Evolutionary conservation across 2,888 invertebrate genomes (phyloP).

Genomic region (Sarcophaga variegata): DNA sequence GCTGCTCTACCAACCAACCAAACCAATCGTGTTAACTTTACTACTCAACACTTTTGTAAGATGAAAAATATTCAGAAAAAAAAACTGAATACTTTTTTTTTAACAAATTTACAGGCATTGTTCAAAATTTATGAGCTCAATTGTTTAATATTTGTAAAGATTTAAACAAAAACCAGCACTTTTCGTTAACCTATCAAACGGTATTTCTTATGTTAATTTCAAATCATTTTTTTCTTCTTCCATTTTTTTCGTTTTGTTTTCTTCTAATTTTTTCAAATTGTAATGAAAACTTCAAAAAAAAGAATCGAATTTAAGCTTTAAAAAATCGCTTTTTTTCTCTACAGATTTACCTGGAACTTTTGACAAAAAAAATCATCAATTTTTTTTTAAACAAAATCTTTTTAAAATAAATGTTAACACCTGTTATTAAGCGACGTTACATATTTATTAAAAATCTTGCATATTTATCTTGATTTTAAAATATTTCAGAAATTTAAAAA

Average conservation of each 20-base stretch:
- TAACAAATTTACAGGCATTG: slow-evolving; percentile 70
- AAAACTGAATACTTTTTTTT: slow-evolving; percentile 3
- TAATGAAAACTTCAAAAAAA: slow-evolving; percentile 12
- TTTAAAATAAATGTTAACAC: slow-evolving; percentile 4
- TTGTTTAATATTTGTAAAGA: slow-evolving; percentile 50
- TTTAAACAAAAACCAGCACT: slow-evolving; percentile 25
- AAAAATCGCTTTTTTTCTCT: neutral
- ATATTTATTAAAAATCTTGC: neutral
- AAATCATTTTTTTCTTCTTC: neutral
- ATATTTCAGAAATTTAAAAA: too few relatives aligned
- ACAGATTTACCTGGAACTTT: neutral
- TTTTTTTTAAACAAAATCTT: neutral
- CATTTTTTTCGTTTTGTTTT: neutral
- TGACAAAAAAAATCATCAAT: neutral
- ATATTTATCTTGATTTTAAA: too few relatives aligned
- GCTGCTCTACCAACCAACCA: neutral
- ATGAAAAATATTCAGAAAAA: neutral
- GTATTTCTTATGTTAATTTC: slow-evolving; percentile 63
- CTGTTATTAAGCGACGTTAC: slow-evolving; percentile 13
- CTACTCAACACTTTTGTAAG: slow-evolving; percentile 10
- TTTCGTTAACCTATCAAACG: slow-evolving; percentile 29
- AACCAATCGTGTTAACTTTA: neutral
- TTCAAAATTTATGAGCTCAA: slow-evolving; percentile 69
- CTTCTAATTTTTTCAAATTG: too few relatives aligned
- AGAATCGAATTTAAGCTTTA: neutral